Evolutionary conservation across 2,797 vertebrate species (phyloP), one percentile per base, ranked within the genome.

Genomic region (Lophius americanus): DNA sequence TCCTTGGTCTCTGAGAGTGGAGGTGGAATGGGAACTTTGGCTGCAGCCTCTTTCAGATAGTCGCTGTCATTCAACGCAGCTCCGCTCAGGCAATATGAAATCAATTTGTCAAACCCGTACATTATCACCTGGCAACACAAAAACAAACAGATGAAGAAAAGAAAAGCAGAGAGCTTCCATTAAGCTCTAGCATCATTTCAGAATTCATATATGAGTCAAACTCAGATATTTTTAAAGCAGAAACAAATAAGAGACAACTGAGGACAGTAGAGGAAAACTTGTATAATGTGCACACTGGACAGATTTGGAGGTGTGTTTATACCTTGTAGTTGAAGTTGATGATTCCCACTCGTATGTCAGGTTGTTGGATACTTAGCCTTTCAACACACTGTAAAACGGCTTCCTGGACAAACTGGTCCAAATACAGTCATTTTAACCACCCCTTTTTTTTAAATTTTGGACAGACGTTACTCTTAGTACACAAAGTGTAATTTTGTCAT

Each of bases 261-360:
- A 43, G 42, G 10, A 51, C 4, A 62, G 10, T 9, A 12, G 0
- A 5, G 9, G 12, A 35, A 9, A 47, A 49, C 23, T 43, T 0
- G 36, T 52, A 7, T 44, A 54, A 66, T 46, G 4, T 59, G 6
- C 7, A 46, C 6, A 11, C 5, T 48, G 41, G 3, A 52, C 10
- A 41, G 7, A 37, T 51, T 8, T 48, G 32, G 0, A 37, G 9
- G 32, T 55, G 10, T 11, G 23, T 70, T 5, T 49, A n/a, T 77
- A 93, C 93, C 91, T 90, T 73, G 42, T 85, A 37, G 75, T 87
- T 94, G 84, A 94, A 94, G 44, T 92, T 91, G 83, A 94, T 85
- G 48, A 94, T 88, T 12, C 86, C 92, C 51, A 94, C 88, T 60
- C 84, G 68, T 6, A 33, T 66, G 37, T 82, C 71, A 7, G 91